phyloP scores from a whole-genome alignment of 92 coral and sea anemone genomes.

The Nematostella vectensis region DNA sequence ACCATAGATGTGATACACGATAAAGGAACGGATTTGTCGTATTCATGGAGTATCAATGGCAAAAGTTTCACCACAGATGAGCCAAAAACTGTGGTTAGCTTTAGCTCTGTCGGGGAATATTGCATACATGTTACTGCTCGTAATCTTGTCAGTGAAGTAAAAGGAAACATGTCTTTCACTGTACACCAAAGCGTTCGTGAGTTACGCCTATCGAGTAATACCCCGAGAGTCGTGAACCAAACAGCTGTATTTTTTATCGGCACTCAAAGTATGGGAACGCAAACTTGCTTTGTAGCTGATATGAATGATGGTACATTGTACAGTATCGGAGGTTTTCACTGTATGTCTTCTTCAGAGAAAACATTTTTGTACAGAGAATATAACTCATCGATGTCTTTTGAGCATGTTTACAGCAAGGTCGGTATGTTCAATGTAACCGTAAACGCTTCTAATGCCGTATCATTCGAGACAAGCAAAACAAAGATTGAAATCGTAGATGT shows the following conservation, averaged over 20 bases:
- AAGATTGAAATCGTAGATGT: constrained; percentile 12
- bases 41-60: constrained; percentile 7
- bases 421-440: constrained; percentile 16
- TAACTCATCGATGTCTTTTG: neutral
- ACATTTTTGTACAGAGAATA: no score
- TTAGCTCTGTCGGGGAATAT: constrained; percentile 5
- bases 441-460: constrained; percentile 34
- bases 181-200: constrained; percentile 13
- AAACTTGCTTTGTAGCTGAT: constrained; percentile 28
- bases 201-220: constrained; percentile 14
- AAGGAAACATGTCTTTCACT: constrained; percentile 2
- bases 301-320: constrained; percentile 20
- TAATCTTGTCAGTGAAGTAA: constrained; percentile 11
- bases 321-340: no score
- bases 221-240: constrained; percentile 17
- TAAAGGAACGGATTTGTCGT: constrained; percentile 16
- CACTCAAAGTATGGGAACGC: constrained; percentile 25
- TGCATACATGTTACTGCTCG: constrained; percentile 5
- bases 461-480: constrained; percentile 1
- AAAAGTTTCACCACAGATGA: neutral
- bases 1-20: neutral
- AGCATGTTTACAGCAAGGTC: constrained; percentile 16
- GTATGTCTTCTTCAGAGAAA: no score
- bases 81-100: neutral
- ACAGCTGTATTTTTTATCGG: constrained; percentile 16